Base-by-base conservation (phyloP, 2,888 invertebrate genomes). In the Caenorhabditis macrosperma region DNA sequence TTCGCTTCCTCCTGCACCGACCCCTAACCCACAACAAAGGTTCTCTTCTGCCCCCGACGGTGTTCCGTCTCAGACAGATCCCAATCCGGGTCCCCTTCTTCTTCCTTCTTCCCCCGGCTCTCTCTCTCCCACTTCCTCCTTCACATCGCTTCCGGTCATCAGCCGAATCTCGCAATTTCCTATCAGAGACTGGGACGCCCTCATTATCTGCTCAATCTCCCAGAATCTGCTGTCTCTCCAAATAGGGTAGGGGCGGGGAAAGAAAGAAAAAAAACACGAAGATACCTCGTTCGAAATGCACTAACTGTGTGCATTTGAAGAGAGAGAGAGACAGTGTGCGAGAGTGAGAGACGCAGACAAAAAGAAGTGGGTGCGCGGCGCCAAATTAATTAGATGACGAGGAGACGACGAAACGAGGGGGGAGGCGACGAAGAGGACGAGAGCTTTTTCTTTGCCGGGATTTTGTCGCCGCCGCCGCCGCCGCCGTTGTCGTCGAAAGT, bases 361-460 rank as follows among this genome's bases (percentile, higher is more conserved):
- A 35, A 35, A 55, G 55, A 17, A 54, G 28, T 26, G 38, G 26
- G 35, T 26, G 28, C 20, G 44, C 48, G 61, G 71, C 44, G 54
- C 48, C 71, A 61, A 63, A 63, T 63, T 71, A 71, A 71, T 71
- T 71, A 71, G 61, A 71, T 63, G 71, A 71, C 63, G 50, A 50
- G 22, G 50, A 50, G 22, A 24, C 50, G 63, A 63, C 57, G 48
- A 57, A 30, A 68, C 41, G 55, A 57, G 44, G 22, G 38, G 22
- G 38, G 38, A 38, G 38, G 38, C 38, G 38, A 38, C 38, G 22
- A 41, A n/a, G 9, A 2, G 10, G 41, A 20, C 24, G 41, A 60
- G 44, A 7, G 20, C 15, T 26, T 55, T 48, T 44, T 59, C 44
- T 46, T 59, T 46, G 22, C 50, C 33, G 28, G 59, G 54, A 41